Evolutionary conservation across 2,113 vertebrate genomes (phyloP), one percentile per base, ranked within the genome.

Genomic region (Elachura formosa): DNA sequence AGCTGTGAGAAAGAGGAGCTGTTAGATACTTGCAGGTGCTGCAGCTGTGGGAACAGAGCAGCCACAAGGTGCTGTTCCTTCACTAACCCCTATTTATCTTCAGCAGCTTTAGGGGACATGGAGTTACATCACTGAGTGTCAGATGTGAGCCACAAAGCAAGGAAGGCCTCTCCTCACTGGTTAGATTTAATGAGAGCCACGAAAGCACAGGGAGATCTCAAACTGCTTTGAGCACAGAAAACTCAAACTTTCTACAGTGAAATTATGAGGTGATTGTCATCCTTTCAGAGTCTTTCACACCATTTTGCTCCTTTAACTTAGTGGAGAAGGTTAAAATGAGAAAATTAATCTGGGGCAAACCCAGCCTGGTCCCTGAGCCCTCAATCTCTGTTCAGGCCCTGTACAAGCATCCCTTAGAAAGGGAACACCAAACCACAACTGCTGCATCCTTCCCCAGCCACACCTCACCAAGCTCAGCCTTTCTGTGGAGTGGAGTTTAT

Each of bases 401-500:
- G 40, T 12, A 20, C 43, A 19, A 29, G 5, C 11, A 15, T 14
- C 48, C 75, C 67, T 68, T 21, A 17, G n/a, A 11, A 46, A 16
- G 28, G 14, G 49, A 33, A 45, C 58, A 49, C 66, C 40, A 76
- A 69, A 56, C 38, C 61, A 16, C 48, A 92, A 54, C 58, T 58
- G 41, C 12, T 91, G 46, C 43, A 1, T 46, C 28, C 73, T 29
- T 61, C 77, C 22, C 80, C 74, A 86, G 16, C 46, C 61, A 3
- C 61, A 73, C 36, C 58, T 81, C 74, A 51, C 33, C 58, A 85
- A 58, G 29, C 41, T 72, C 71, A 31, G 17, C 29, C 80, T 85
- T 94, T 95, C 79, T 96, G 79, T 19, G 73, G 96, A 95, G 96
- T 95, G 94, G 87, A 96, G 84, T 97, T 98, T 98, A 98, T 97